Percentiles rank a stretch among this genome's conserved stretches.
Evolutionary conservation across 2,113 vertebrate genomes (phyloP).

Genomic region (Phodopus roborovskii): DNA sequence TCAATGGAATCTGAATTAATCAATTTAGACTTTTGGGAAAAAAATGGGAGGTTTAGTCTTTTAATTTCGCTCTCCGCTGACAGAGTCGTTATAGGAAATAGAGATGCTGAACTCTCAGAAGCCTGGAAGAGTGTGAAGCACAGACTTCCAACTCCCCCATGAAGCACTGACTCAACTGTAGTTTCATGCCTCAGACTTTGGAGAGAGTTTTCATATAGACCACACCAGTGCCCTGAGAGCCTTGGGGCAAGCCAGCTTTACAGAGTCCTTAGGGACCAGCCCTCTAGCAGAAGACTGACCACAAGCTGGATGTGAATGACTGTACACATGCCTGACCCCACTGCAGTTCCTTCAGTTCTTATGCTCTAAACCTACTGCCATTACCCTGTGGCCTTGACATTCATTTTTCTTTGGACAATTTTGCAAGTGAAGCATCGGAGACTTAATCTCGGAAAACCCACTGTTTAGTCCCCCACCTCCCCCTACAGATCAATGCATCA

Average conservation of each 20-base stretch:
- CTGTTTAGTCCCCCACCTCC: not conserved
- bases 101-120: not conserved
- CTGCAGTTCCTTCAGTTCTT: not conserved
- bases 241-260: not conserved
- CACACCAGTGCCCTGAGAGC: not conserved
- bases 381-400: not conserved
- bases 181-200: not conserved
- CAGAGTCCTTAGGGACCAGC: not conserved
- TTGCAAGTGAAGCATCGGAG: not conserved
- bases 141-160: not conserved
- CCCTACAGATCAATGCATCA: not conserved
- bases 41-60: not conserved
- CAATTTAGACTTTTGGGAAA: not conserved
- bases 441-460: not conserved
- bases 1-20: not conserved
- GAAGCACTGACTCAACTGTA: not conserved
- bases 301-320: not conserved
- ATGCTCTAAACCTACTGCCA: not conserved
- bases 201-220: not conserved
- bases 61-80: not conserved
- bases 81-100: not conserved
- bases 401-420: not conserved
- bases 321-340: not conserved
- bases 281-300: not conserved
- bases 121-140: not conserved